Conservation (phyloP, 2,113 vertebrate species). For the Clinocottus analis region DNA sequence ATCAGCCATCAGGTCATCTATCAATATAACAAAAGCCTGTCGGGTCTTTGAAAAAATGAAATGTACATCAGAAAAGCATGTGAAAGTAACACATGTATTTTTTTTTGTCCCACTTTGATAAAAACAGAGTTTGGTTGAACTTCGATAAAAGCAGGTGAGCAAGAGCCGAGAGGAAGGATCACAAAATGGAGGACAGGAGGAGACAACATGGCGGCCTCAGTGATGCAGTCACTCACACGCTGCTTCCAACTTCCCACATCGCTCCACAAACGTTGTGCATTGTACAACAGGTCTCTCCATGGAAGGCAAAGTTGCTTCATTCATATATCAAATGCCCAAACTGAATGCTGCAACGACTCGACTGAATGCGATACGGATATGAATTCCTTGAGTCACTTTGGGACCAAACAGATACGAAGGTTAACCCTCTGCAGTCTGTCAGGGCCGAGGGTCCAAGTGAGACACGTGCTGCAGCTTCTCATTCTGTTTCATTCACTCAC, state of each 20-base stretch:
- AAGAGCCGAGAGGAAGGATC: slow-evolving; percentile 54
- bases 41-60: neutral
- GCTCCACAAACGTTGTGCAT: neutral
- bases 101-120: neutral
- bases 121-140: slow-evolving; percentile 9
- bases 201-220: slow-evolving; percentile 82
- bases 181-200: slow-evolving; percentile 85
- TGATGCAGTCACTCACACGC: slow-evolving; percentile 53
- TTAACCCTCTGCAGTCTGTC: slow-evolving; percentile 22
- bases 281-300: neutral
- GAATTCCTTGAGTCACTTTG: slow-evolving; percentile 25
- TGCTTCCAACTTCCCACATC: slow-evolving; percentile 17
- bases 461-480: neutral
- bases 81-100: neutral
- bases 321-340: slow-evolving; percentile 15
- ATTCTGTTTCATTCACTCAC: neutral
- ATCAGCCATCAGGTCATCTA: neutral
- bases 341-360: neutral
- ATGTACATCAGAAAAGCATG: neutral
- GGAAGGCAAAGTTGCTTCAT: neutral
- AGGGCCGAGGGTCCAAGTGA: neutral
- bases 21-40: slow-evolving; percentile 10
- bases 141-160: slow-evolving; percentile 35
- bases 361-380: neutral
- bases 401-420: slow-evolving; percentile 3